These are phyloP conservation scores for Diorhabda sublineata DNA, from an alignment of 1,140 invertebrate species.

Conservation along the genomic window DNA sequence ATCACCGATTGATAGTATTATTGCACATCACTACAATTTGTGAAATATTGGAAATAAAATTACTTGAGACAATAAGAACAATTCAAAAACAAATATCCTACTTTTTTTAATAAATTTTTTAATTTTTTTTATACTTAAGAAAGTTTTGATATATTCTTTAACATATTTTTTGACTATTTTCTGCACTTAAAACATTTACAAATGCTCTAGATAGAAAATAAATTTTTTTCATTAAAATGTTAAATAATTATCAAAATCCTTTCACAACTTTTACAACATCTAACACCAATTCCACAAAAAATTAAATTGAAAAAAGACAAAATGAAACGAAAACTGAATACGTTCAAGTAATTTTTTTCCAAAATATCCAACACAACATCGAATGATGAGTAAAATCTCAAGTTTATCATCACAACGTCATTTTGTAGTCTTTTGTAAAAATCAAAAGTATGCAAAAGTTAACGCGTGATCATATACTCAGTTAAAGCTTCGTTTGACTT, in stretches of 20 bases:
- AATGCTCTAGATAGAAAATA: too few species aligned
- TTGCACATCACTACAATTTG: constrained; percentile 41
- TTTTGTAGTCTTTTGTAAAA: constrained; percentile 12
- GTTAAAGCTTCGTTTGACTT: constrained; percentile 24
- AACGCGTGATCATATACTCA: constrained; percentile 20
- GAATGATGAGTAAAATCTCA: constrained; percentile 18
- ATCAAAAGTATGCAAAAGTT: constrained; percentile 9
- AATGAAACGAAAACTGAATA: constrained; percentile 4
- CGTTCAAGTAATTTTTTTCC: background rate
- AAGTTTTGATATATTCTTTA: too few species aligned
- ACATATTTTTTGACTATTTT: too few species aligned
- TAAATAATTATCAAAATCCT: too few species aligned
- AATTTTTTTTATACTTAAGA: too few species aligned
- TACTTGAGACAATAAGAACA: background rate
- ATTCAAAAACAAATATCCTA: too few species aligned
- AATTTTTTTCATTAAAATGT: too few species aligned
- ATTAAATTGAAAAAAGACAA: constrained; percentile 14
- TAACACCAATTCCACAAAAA: too few species aligned
- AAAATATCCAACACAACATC: constrained; percentile 16
- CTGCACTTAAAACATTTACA: too few species aligned
- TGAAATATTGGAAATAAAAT: constrained; percentile 15
- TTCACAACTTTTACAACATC: too few species aligned
- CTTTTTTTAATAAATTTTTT: too few species aligned
- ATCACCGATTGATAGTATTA: constrained; percentile 31
- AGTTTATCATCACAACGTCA: background rate